Base-by-base conservation (phyloP, 2,888 invertebrate genomes). In the Pachliopta kotzebuea region DNA sequence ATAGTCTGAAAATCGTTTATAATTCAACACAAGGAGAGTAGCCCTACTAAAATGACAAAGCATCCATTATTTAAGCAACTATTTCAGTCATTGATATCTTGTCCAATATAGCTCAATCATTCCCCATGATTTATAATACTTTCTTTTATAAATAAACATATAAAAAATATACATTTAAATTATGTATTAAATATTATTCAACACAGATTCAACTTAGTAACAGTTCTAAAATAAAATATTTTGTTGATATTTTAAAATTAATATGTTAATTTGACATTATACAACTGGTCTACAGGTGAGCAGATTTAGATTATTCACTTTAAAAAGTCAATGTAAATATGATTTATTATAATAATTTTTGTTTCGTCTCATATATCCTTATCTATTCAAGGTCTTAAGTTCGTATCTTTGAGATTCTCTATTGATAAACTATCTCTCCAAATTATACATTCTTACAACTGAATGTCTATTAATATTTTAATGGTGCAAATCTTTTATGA, bases 101-200 rank as follows among this genome's bases (percentile, higher is more conserved):
- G 45, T 58, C 72, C 71, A 76, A 78, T 77, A 79, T 62, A 68
- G 70, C 77, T 79, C 79, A 74, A 75, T 75, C 76, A 76, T 79
- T 74, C 79, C 76, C 79, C 80, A 74, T 76, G 71, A 78, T 79
- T 52, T 79, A 80, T 83, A 84, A 87, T 88, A 86, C 82, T 86
- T 86, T 78, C 50, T 75, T 73, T 78, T 77, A 85, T 84, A 87
- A 88, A 88, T 85, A 85, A 87, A 85, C 76, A 84, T 88, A 88
- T 87, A 88, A 88, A 31, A 89, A 88, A 89, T 88, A 88, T 87
- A 87, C 84, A 84, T 88, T 86, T 78, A 79, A 80, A 86, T 83
- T 81, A 85, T 83, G 79, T 76, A 80, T 83, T 83, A 80, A 85
- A 86, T 79, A 87, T 86, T 83, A 88, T 80, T 84, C 80, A 88